phyloP scores from a whole-genome alignment of 2,888 invertebrate species.

The Scaptomyza reducta region DNA sequence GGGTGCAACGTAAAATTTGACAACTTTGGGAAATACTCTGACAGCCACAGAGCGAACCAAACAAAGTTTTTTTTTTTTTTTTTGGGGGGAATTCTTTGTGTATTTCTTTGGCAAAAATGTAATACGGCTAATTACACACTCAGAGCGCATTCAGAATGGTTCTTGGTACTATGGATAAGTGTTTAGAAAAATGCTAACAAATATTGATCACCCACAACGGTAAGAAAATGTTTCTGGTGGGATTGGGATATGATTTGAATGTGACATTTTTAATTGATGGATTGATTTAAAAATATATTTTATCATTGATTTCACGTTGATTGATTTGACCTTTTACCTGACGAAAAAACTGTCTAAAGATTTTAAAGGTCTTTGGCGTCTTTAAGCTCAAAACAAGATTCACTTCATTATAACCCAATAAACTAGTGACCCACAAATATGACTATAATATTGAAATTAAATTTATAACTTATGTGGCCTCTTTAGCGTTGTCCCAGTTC shows the following conservation, averaged over 20 bases:
- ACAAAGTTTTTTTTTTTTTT: constrained; percentile 72
- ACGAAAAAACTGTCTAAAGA: too few relatives aligned
- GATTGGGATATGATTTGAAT: not conserved
- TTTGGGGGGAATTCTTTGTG: constrained; percentile 67
- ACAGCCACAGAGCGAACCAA: constrained; percentile 69
- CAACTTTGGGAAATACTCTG: constrained; percentile 76
- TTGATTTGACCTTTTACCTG: constrained; percentile 1
- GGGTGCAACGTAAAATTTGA: constrained; percentile 70
- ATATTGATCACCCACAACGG: constrained; percentile 2
- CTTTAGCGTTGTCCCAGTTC: constrained; percentile 29
- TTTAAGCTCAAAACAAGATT: not conserved
- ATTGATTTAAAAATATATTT: constrained; percentile 1
- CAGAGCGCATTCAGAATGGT: constrained; percentile 34
- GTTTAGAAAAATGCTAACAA: constrained; percentile 11
- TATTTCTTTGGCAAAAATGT: constrained; percentile 74
- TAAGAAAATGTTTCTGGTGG: not conserved
- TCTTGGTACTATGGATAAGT: constrained; percentile 35
- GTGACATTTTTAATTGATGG: constrained; percentile 5
- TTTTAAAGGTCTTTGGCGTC: not conserved
- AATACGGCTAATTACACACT: constrained; percentile 76
- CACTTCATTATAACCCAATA: not conserved
- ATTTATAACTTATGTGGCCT: constrained; percentile 32
- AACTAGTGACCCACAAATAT: not conserved
- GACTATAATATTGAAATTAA: constrained; percentile 18
- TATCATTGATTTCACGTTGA: not conserved